These are phyloP conservation scores for Bovichtus diacanthus DNA, from an alignment of 2,797 vertebrate species.

Conservation along the genomic window DNA sequence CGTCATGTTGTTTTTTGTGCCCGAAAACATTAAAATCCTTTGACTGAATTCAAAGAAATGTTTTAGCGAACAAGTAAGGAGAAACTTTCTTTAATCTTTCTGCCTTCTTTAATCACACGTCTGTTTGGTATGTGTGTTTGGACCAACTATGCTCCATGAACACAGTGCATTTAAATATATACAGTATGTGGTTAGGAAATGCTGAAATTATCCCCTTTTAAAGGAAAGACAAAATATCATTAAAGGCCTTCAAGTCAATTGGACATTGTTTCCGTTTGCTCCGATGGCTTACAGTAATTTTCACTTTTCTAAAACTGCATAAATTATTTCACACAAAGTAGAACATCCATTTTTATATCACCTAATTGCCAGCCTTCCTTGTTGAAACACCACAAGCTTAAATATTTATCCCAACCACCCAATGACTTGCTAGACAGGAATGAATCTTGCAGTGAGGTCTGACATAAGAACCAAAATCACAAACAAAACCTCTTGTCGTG, in stretches of 20 bases:
- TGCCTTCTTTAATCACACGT: not conserved
- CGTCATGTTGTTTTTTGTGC: not conserved
- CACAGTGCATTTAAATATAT: not conserved
- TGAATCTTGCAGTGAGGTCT: not conserved
- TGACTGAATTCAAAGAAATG: not conserved
- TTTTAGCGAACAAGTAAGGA: not conserved
- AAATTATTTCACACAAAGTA: not conserved
- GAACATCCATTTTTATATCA: not conserved
- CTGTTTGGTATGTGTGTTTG: not conserved
- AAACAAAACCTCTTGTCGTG: not conserved
- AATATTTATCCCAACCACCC: conserved; percentile 4
- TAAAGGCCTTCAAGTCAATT: not conserved
- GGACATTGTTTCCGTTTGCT: not conserved
- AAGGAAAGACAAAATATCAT: not conserved
- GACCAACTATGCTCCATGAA: not conserved
- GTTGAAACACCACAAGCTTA: not conserved
- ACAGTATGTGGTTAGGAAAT: no score
- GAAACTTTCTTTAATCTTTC: not conserved
- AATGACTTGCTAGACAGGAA: not conserved
- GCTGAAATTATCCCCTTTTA: not conserved
- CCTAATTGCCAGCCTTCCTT: not conserved
- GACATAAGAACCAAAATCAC: not conserved
- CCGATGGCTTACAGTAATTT: not conserved
- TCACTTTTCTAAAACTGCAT: not conserved
- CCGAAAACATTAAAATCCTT: not conserved